These are phyloP conservation scores for Pungitius pungitius DNA, from an alignment of 2,113 vertebrate genomes.

Conservation along the genomic window DNA sequence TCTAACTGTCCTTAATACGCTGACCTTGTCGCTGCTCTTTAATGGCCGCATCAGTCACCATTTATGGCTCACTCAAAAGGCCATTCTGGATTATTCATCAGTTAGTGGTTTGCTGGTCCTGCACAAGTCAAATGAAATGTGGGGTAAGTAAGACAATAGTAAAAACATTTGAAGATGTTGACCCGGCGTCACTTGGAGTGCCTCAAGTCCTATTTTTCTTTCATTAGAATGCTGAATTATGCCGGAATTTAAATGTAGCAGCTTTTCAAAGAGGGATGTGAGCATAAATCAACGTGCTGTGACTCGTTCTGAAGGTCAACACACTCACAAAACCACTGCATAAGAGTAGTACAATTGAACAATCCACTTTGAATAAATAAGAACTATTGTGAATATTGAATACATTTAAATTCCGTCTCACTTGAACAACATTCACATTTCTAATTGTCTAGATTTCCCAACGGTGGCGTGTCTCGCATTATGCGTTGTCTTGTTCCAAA, in stretches of 20 bases:
- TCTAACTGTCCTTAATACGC: constrained; percentile 49
- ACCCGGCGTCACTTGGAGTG: neutral
- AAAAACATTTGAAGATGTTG: neutral
- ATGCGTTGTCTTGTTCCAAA: neutral
- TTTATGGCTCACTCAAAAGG: constrained; percentile 64
- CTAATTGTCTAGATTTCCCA: neutral
- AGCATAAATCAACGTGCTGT: neutral
- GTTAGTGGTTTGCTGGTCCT: constrained; percentile 19
- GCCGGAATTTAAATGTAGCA: neutral
- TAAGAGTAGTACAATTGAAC: neutral
- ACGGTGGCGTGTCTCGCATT: neutral
- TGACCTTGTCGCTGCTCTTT: constrained; percentile 54
- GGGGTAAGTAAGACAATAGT: neutral
- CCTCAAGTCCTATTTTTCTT: neutral
- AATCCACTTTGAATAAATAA: neutral
- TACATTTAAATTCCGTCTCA: neutral
- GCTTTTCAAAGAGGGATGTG: neutral
- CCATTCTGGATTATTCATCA: constrained; percentile 49
- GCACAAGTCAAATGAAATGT: constrained; percentile 13
- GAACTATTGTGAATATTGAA: neutral
- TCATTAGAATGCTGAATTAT: neutral
- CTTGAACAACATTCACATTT: neutral
- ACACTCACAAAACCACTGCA: neutral
- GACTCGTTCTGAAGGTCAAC: neutral
- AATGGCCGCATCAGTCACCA: constrained; percentile 55